phyloP scores from a whole-genome alignment of 2,797 vertebrate species.

The Anguilla anguilla region DNA sequence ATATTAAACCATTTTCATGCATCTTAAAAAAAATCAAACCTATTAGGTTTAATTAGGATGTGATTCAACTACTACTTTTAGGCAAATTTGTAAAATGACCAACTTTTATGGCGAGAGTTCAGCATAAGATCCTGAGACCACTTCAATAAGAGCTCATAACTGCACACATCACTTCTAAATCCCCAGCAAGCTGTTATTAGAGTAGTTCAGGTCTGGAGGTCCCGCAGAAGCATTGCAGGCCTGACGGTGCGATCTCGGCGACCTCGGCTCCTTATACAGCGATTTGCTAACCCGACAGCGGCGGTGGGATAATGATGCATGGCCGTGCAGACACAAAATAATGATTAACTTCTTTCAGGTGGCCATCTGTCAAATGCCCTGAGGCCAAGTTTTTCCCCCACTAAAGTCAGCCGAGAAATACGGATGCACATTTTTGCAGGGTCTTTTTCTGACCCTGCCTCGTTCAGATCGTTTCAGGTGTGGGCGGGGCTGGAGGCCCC shows the following conservation, averaged over 20 bases:
- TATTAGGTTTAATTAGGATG: background rate
- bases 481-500: background rate
- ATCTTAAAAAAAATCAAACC: background rate
- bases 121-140: background rate
- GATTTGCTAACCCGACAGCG: background rate
- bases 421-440: background rate
- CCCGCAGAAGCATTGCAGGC: background rate
- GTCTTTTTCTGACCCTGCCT: background rate
- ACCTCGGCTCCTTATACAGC: constrained; percentile 6
- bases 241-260: background rate
- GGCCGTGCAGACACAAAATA: background rate
- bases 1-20: background rate
- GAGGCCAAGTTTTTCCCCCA: background rate
- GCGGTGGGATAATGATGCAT: constrained; percentile 5
- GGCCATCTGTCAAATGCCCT: constrained; percentile 15
- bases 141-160: background rate
- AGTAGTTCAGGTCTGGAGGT: constrained; percentile 1
- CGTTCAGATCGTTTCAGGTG: background rate
- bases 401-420: background rate
- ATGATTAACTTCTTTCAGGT: constrained; percentile 14
- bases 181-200: background rate
- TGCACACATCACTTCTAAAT: background rate
- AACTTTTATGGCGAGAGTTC: background rate
- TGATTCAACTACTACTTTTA: background rate
- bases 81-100: background rate